These are phyloP conservation scores for Darevskia mixta DNA, from an alignment of 2,797 vertebrate species.

Conservation along the genomic window DNA sequence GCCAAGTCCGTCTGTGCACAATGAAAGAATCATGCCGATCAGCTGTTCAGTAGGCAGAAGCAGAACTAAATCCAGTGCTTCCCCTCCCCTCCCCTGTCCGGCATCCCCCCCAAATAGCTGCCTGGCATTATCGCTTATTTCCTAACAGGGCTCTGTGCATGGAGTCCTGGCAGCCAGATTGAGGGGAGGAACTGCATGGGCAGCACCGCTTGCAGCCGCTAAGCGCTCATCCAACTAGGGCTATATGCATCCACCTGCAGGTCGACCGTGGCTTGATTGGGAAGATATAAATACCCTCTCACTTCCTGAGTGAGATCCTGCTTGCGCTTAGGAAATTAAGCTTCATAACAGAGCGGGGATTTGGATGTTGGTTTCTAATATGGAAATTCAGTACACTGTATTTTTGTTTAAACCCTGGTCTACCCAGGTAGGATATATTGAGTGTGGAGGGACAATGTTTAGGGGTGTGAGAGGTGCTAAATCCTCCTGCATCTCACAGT, in stretches of 20 bases:
- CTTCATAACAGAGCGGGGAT: background rate
- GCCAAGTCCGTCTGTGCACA: background rate
- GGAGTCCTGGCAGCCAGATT: background rate
- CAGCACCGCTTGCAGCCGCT: background rate
- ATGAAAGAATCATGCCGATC: background rate
- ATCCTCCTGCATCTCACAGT: too few relatives aligned
- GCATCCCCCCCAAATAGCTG: slow-evolving; percentile 2
- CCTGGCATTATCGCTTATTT: background rate
- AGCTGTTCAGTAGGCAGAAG: background rate
- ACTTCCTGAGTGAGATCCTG: slow-evolving; percentile 24
- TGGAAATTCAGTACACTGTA: background rate
- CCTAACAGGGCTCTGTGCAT: slow-evolving; percentile 6
- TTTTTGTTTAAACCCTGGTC: background rate
- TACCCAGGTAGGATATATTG: background rate
- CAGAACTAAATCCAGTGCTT: slow-evolving; percentile 7
- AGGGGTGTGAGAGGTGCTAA: background rate
- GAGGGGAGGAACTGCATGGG: slow-evolving; percentile 3
- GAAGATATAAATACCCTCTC: slow-evolving; percentile 24
- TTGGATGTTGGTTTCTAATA: background rate
- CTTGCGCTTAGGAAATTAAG: slow-evolving; percentile 13
- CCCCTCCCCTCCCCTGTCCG: background rate
- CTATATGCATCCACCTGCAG: background rate
- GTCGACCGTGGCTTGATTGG: background rate
- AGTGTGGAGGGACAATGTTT: background rate
- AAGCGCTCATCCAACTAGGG: slow-evolving; percentile 23